Evolutionary conservation across 2,113 vertebrate species (phyloP), one percentile per base, ranked within the genome.

Genomic region (Gadus chalcogrammus): DNA sequence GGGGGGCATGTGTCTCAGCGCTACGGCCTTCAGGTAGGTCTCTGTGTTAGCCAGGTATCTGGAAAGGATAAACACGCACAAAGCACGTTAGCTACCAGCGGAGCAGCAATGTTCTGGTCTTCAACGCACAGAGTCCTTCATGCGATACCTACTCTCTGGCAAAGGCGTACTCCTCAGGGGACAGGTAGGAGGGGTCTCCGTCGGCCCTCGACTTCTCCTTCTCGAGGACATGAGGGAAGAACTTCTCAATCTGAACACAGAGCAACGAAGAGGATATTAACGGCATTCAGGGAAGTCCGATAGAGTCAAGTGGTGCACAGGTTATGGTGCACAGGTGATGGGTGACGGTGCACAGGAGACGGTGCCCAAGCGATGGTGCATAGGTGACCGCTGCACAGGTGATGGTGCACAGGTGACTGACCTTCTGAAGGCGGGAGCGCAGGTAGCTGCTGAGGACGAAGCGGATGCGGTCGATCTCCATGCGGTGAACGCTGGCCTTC

Each of bases 1-100:
- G 24, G 97, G 92, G 0, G 97, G 97, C 97, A 99, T 99, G 69
- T 96, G 95, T 71, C 90, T 97, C 24, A 99, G 80, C 48, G 95
- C 96, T 2, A 93, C 84, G 0, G 91, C 91, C 78, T 92, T 96
- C 71, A 99, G 86, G 5, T 95, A 94, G 5, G 85, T 79, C 79
- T 98, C 96, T 3, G 93, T 98, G 89, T 96, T 97, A n/a, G 93
- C 91, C 80, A 94, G 91, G 81, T 96, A 99, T 83, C 97, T 99
- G 87, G 73, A 0, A 15, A 67, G 70, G 6, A 73, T 22, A 0
- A 64, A 66, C 5, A 1, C 5, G 13, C 4, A 22, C 22, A 24
- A 24, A 24, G 3, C 22, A 16, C 13, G 24, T 20, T 15, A 12
- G 31, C 5, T 15, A 56, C n/a, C 15, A 73, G 20, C 65, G 15